Evolutionary conservation across 1,140 invertebrate species (phyloP), one percentile per base, ranked within the genome.

Genomic region (Orius laevigatus): DNA sequence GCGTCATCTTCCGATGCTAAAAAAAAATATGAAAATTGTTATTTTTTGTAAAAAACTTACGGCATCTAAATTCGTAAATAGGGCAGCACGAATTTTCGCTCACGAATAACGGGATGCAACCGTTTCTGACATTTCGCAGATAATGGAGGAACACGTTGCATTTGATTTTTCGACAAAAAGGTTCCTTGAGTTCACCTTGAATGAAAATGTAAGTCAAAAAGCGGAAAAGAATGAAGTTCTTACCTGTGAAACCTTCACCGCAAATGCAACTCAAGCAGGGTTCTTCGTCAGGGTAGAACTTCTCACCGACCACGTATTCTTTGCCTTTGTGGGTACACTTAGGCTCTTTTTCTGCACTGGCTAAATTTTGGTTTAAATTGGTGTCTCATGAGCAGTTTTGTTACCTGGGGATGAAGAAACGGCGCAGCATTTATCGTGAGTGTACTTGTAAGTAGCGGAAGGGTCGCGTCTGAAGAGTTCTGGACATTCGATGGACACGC

Each of bases 181-280:
- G 47, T 12, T 48, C 48, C 1, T 8, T 31, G 6, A 53, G 15
- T 19, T 47, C 46, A 1, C 51, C 51, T 53, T 42, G 1, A 20
- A 15, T n/a, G n/a, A 39, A 36, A 14, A 35, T 36, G n/a, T 8
- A 33, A 18, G 6, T 48, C 11, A 38, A 14, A 8, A 41, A 31
- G 10, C n/a, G n/a, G n/a, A 31, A 44, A 25, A n/a, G 10, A 25
- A 9, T 5, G 18, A 20, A 25, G 4, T 40, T 41, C 36, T 40
- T 46, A 53, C 51, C 51, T 25, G 49, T 53, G 16, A 49, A 53
- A 10, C 51, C 51, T 53, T 53, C 38, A 12, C 15, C 36, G 48
- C 51, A 53, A 9, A 53, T 16, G 20, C 51, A 53, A 12, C 11
- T 49, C 14, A 34, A 40, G 16, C 51, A 53, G 16, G 12, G 31